Base-by-base conservation (phyloP, 2,797 vertebrate species). In the Hippopotamyrus pictus region DNA sequence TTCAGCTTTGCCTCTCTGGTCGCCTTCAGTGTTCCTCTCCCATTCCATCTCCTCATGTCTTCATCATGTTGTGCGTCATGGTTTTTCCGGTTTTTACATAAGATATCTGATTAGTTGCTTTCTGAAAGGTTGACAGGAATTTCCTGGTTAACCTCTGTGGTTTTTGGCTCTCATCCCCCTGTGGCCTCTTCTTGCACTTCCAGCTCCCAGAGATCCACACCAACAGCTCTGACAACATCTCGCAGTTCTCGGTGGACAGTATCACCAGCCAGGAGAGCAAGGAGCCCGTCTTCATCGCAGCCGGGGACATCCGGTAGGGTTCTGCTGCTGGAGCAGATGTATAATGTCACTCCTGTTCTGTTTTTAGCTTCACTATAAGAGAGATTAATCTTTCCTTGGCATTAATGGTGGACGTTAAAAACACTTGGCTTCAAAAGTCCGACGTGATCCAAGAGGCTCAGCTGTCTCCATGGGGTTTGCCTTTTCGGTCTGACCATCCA, bases 151-250 rank as follows among this genome's bases (percentile, higher is more conserved):
- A 1, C 29, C 3, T 0, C 29, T 41, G 0, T 14, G 37, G 33
- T 19, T 44, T 41, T 76, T 6, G 33, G 2, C 37, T 41, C 37
- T 76, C 69, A 44, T 41, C 33, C 8, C 8, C 41, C 4, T n/a
- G 7, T 46, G n/a, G 79, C 1, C 3, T 87, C 4, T 22, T 83
- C 33, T 83, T 48, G 12, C 44, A 22, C 8, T 33, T 88, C 22
- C 94, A 99, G 98, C 96, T 98, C 29, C 97, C 98, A 0, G 98
- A 99, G 91, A 90, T 97, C 0, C 98, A 98, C 94, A 96, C 98
- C 92, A 99, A 96, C 96, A 99, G 98, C 95, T 98, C 98, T 48
- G 98, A 99, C 92, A 99, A 99, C 96, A 99, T 99, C 95, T 99
- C 98, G 59, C 98, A 99, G 96, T 99, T 99, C 91, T 99, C 98